Conservation (phyloP, 2,113 vertebrate genomes). For the Nycticryphes semicollaris region DNA sequence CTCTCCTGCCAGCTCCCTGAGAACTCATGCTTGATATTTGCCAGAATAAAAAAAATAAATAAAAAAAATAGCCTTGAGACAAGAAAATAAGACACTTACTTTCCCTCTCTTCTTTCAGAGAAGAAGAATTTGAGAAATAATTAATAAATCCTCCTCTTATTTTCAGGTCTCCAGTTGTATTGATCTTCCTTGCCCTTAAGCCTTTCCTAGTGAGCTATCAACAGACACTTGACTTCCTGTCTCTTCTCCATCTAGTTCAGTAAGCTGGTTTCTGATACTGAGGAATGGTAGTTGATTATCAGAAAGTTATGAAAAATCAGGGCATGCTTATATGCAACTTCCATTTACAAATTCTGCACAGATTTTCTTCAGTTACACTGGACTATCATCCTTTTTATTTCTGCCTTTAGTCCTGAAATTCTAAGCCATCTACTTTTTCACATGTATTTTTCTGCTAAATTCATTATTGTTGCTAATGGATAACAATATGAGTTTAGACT, state of each 20-base stretch:
- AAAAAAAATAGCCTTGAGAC: neutral
- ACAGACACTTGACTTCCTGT: constrained; percentile 16
- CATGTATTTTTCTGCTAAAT: neutral
- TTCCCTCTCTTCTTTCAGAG: neutral
- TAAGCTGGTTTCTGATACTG: neutral
- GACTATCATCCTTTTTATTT: neutral
- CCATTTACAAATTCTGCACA: neutral
- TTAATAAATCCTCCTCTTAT: constrained; percentile 35
- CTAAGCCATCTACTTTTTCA: neutral
- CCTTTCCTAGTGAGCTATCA: constrained; percentile 3
- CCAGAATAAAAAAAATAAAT: neutral
- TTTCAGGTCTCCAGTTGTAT: neutral
- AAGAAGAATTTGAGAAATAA: constrained; percentile 21
- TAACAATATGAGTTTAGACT: neutral
- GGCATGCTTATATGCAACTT: neutral
- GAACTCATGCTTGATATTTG: neutral
- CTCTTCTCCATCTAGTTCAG: neutral
- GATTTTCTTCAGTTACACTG: neutral
- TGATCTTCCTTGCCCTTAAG: constrained; percentile 29
- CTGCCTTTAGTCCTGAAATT: neutral
- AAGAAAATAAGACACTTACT: neutral
- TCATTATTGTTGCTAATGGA: neutral
- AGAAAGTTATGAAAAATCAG: neutral
- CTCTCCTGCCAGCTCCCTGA: too few relatives aligned
- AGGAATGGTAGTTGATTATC: neutral